Evolutionary conservation across 2,113 vertebrate genomes (phyloP).

Genomic region (Peromyscus leucopus): DNA sequence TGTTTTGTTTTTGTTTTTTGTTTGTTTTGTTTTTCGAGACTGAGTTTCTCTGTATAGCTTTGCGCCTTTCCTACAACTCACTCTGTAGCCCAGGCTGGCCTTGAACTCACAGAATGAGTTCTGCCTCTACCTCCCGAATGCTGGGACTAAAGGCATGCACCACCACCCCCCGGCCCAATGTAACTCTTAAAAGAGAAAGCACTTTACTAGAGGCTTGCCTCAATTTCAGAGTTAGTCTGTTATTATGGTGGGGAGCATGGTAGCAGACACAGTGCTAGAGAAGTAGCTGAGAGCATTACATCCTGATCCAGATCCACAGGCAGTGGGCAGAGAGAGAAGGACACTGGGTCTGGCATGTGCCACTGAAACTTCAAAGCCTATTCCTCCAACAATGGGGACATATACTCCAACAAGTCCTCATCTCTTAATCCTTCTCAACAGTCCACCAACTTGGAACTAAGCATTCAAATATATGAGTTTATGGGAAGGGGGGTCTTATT

Average conservation of each 20-base stretch:
- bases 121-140: no score
- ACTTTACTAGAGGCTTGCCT: background rate
- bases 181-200: background rate
- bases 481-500: background rate
- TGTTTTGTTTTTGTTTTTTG: no score
- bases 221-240: background rate
- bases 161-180: no score
- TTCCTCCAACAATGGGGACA: background rate
- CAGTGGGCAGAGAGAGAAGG: background rate
- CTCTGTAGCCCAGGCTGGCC: no score
- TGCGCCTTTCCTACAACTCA: no score
- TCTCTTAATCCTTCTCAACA: background rate
- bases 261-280: background rate
- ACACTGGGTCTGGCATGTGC: background rate
- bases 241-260: background rate
- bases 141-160: no score
- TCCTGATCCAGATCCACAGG: background rate
- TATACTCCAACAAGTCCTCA: background rate
- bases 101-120: no score
- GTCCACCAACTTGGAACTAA: background rate
- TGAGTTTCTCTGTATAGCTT: no score
- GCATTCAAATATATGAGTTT: background rate
- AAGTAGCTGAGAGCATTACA: background rate
- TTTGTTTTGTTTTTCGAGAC: no score
- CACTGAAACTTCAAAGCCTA: background rate